These are phyloP conservation scores for Xestia xanthographa DNA, from an alignment of 2,888 invertebrate genomes.

Conservation along the genomic window DNA sequence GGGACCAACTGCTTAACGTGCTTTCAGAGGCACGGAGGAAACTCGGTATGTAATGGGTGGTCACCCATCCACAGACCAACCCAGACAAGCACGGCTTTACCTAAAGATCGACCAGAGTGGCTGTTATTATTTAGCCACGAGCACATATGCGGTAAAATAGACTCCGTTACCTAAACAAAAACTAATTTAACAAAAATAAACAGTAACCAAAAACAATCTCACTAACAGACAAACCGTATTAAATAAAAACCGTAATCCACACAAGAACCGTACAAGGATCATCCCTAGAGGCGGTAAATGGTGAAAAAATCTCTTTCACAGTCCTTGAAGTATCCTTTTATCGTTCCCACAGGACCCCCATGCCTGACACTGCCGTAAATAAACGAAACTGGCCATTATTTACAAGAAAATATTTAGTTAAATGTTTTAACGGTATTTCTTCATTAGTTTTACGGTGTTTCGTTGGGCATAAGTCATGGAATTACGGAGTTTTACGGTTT, in stretches of 20 bases:
- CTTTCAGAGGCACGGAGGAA: too few species aligned
- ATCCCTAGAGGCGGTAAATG: slow-evolving; percentile 47
- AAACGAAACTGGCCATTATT: slow-evolving; percentile 49
- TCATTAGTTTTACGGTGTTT: slow-evolving; percentile 58
- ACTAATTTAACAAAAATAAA: slow-evolving; percentile 7
- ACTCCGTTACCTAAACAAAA: background rate
- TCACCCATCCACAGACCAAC: too few species aligned
- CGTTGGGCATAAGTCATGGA: slow-evolving; percentile 41
- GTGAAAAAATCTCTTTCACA: slow-evolving; percentile 59
- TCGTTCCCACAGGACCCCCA: slow-evolving; percentile 48
- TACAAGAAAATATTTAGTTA: slow-evolving; percentile 55
- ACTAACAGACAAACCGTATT: slow-evolving; percentile 36
- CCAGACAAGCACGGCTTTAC: too few species aligned
- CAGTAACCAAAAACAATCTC: slow-evolving; percentile 24
- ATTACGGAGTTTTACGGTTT: slow-evolving; percentile 44
- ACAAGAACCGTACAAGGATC: slow-evolving; percentile 29
- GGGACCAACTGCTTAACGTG: too few species aligned
- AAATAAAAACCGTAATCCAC: slow-evolving; percentile 26
- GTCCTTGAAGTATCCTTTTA: slow-evolving; percentile 56
- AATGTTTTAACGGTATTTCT: slow-evolving; percentile 50
- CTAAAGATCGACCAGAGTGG: too few species aligned
- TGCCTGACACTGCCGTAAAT: slow-evolving; percentile 55
- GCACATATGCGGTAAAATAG: background rate
- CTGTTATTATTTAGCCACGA: too few species aligned
- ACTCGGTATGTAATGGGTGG: too few species aligned